phyloP scores from a whole-genome alignment of 1,140 invertebrate genomes.

The Drosophila neocordata region DNA sequence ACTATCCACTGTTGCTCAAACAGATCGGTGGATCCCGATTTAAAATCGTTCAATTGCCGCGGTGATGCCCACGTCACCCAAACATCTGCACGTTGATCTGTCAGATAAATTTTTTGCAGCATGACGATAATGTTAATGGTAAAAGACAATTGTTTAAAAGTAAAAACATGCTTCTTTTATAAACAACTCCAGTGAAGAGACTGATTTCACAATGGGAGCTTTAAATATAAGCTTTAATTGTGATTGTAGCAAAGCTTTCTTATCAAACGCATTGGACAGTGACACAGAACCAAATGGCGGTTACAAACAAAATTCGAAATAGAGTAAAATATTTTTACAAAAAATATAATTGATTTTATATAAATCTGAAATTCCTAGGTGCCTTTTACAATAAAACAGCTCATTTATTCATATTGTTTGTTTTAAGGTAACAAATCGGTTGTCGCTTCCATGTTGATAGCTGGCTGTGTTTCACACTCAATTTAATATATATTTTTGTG shows the following conservation, averaged over 20 bases:
- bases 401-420: background rate
- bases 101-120: background rate
- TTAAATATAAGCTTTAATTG: background rate
- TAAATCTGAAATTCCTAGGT: background rate
- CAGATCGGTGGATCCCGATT: background rate
- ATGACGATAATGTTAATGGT: background rate
- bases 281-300: background rate
- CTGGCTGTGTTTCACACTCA: background rate
- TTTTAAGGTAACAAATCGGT: background rate
- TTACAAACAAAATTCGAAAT: no score
- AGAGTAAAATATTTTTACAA: no score
- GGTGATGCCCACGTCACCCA: conserved; percentile 30
- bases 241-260: background rate
- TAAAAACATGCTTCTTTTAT: conserved; percentile 4
- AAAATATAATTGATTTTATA: no score
- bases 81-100: conserved; percentile 13
- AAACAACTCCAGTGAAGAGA: background rate
- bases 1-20: conserved; percentile 23
- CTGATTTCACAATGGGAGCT: conserved; percentile 4
- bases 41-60: background rate
- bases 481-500: conserved; percentile 20
- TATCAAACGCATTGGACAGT: background rate
- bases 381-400: background rate
- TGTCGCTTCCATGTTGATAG: background rate
- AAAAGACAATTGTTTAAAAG: background rate